phyloP scores from a whole-genome alignment of 1,140 invertebrate species.

The Brachionus manjavacas region DNA sequence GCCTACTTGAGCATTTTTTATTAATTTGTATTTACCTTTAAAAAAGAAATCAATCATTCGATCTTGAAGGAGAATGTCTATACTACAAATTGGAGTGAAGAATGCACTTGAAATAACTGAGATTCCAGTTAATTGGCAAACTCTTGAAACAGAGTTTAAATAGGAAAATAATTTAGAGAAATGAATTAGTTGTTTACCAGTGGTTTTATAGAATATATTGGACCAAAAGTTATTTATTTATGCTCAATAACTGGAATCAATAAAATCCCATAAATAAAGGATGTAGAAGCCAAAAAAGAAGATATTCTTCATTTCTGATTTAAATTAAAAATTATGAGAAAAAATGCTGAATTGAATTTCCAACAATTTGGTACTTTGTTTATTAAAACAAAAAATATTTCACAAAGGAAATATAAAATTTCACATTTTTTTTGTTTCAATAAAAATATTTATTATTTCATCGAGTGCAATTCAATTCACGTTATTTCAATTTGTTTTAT shows the following conservation, averaged over 20 bases:
- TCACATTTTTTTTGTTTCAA: background rate
- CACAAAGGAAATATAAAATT: conserved; percentile 26
- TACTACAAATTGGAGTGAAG: background rate
- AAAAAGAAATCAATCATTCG: conserved; percentile 26
- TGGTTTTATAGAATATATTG: background rate
- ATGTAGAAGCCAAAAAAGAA: background rate
- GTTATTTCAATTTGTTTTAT: background rate
- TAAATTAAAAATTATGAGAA: background rate
- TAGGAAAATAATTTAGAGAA: background rate
- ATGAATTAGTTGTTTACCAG: conserved; percentile 4
- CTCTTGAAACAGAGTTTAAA: background rate
- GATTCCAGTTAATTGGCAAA: conserved; percentile 25
- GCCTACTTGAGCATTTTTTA: conserved; percentile 24
- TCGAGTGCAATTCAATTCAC: background rate
- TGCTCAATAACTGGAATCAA: background rate
- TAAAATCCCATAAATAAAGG: conserved; percentile 11
- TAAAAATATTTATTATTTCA: conserved; percentile 21
- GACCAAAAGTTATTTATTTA: background rate
- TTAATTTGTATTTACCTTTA: background rate
- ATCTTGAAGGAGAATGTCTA: background rate
- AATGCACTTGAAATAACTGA: conserved; percentile 25
- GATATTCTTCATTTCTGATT: conserved; percentile 1
- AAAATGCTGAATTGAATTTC: conserved; percentile 2
- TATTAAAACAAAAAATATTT: conserved; percentile 17
- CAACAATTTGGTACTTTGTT: background rate